These are phyloP conservation scores for Myotis davidii DNA, from an alignment of 2,113 vertebrate species.

Conservation along the genomic window DNA sequence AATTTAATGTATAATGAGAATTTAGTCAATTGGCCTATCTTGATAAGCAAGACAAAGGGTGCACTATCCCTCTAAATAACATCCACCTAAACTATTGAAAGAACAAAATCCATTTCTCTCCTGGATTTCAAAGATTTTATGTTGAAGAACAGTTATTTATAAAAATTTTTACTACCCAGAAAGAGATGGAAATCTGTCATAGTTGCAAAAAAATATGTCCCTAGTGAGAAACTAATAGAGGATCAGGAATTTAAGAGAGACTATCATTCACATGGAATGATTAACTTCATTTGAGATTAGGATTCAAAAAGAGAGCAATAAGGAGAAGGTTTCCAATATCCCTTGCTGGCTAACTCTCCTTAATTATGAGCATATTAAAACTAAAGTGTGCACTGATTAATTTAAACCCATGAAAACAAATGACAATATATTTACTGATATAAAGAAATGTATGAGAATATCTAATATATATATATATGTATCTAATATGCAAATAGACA, in stretches of 20 bases:
- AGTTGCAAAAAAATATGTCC: neutral
- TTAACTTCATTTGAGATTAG: neutral
- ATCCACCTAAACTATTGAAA: neutral
- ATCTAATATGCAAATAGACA: too few relatives aligned
- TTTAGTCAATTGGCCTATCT: neutral
- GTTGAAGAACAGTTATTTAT: neutral
- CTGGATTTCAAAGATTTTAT: neutral
- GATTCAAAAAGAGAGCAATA: neutral
- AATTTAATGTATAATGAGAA: neutral
- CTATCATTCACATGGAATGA: neutral
- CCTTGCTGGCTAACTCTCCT: neutral
- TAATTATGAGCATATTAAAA: neutral
- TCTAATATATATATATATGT: neutral
- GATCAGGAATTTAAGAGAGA: neutral
- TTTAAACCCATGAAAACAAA: neutral
- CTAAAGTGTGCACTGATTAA: neutral
- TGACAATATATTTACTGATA: neutral
- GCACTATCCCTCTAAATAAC: neutral
- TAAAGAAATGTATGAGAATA: neutral
- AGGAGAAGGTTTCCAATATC: neutral
- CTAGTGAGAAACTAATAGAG: neutral
- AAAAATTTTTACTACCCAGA: neutral
- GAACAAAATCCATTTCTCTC: neutral
- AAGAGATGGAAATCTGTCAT: neutral
- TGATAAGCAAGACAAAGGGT: neutral